Conservation (phyloP, 2,113 vertebrate genomes). For the Nibea coibor region DNA sequence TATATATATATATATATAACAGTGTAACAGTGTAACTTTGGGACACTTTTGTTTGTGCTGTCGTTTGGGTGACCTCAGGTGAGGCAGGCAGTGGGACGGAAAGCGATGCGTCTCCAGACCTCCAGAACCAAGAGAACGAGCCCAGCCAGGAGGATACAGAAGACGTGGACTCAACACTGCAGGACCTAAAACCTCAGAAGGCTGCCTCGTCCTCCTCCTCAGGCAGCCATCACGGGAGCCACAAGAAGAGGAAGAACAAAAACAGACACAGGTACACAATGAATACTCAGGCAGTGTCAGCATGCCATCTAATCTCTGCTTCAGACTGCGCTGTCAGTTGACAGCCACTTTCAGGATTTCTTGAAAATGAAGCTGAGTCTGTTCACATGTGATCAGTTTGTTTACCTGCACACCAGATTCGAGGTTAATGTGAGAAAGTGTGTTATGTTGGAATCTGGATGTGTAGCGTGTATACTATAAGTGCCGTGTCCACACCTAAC, state of each 20-base stretch:
- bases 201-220: constrained; percentile 95
- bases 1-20: too few species aligned
- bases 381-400: background rate
- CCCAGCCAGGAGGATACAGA: constrained; percentile 96
- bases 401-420: background rate
- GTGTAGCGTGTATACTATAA: background rate
- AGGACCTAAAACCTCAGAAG: constrained; percentile 97
- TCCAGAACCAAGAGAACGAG: constrained; percentile 98
- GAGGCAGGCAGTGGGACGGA: constrained; percentile 97
- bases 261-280: constrained; percentile 95
- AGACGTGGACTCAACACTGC: constrained; percentile 92
- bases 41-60: background rate
- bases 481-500: too few species aligned
- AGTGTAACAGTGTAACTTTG: too few species aligned
- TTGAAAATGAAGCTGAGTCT: background rate
- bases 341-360: background rate
- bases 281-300: background rate
- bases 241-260: constrained; percentile 99
- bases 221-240: constrained; percentile 95
- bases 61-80: constrained; percentile 75
- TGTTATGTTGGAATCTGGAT: background rate
- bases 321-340: background rate
- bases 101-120: constrained; percentile 96
- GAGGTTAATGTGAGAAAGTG: background rate
- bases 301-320: background rate